Percentiles rank a stretch among this genome's conserved stretches.
These are phyloP conservation scores for Procambarus virginalis DNA, from an alignment of 1,140 invertebrate genomes.

Conservation along the genomic window DNA sequence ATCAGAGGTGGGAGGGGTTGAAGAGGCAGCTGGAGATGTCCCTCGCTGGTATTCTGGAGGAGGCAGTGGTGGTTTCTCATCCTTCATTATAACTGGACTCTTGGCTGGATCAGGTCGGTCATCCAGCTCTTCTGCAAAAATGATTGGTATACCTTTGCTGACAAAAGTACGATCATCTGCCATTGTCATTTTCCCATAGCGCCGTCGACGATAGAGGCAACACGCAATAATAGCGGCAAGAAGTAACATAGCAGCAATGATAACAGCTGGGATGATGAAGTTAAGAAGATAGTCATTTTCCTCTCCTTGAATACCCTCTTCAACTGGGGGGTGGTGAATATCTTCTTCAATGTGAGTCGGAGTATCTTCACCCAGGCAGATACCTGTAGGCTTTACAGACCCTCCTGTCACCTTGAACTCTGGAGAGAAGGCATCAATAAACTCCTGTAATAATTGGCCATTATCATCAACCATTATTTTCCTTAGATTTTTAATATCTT, in stretches of 20 bases:
- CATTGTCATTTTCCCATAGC: slow-evolving; percentile 87
- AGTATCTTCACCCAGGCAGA: slow-evolving; percentile 81
- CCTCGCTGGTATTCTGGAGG: slow-evolving; percentile 84
- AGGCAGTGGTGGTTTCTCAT: slow-evolving; percentile 91
- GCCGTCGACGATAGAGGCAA: slow-evolving; percentile 84
- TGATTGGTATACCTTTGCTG: slow-evolving; percentile 93
- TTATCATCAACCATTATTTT: slow-evolving; percentile 77
- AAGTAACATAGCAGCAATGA: slow-evolving; percentile 91
- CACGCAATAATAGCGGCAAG: slow-evolving; percentile 91
- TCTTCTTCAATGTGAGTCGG: slow-evolving; percentile 75
- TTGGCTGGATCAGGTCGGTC: slow-evolving; percentile 89
- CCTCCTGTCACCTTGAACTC: slow-evolving; percentile 87
- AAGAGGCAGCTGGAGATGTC: slow-evolving; percentile 75
- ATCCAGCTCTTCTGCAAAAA: slow-evolving; percentile 93
- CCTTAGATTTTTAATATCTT: slow-evolving; percentile 83
- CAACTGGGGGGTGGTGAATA: slow-evolving; percentile 69
- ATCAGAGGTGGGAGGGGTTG: slow-evolving; percentile 77
- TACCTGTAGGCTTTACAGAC: slow-evolving; percentile 81
- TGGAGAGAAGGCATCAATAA: slow-evolving; percentile 83
- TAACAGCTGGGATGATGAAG: slow-evolving; percentile 90
- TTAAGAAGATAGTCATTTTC: slow-evolving; percentile 90
- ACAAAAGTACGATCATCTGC: slow-evolving; percentile 81
- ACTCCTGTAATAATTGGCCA: slow-evolving; percentile 77
- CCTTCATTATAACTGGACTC: slow-evolving; percentile 92
- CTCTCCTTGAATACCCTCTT: slow-evolving; percentile 25